These are phyloP conservation scores for Acronicta aceris DNA, from an alignment of 2,888 invertebrate genomes.

Conservation along the genomic window DNA sequence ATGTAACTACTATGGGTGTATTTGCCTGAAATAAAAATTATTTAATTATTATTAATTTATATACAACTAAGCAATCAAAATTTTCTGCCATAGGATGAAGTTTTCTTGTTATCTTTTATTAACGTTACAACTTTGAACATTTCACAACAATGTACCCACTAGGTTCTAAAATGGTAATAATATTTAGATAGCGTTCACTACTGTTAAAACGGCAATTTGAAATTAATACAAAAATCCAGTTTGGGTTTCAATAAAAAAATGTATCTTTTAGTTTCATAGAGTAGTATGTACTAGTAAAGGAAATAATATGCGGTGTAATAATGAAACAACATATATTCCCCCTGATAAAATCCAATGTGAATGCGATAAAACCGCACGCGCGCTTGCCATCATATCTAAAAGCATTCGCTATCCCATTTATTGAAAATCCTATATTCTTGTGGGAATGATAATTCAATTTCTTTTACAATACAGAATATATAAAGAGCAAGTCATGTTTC, in stretches of 20 bases:
- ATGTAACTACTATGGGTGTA: too few species aligned
- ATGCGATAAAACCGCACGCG: conserved; percentile 52
- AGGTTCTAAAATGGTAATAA: conserved; percentile 37
- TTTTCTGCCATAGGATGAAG: conserved; percentile 18
- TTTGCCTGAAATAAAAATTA: too few species aligned
- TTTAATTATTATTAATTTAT: too few species aligned
- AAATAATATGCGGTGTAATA: conserved; percentile 47
- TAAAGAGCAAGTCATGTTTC: conserved; percentile 53
- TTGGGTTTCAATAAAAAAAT: too few species aligned
- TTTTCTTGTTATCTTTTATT: conserved; percentile 44
- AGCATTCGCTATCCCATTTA: conserved; percentile 48
- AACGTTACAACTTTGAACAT: conserved; percentile 28
- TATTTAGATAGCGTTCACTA: conserved; percentile 9
- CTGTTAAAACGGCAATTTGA: conserved; percentile 17
- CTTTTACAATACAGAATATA: conserved; percentile 52
- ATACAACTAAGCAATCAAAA: too few species aligned
- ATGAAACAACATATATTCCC: conserved; percentile 44
- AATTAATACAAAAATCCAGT: conserved; percentile 17
- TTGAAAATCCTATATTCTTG: conserved; percentile 53
- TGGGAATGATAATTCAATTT: conserved; percentile 53
- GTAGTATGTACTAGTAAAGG: conserved; percentile 17
- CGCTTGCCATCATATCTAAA: conserved; percentile 37
- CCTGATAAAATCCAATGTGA: conserved; percentile 40
- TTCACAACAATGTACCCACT: conserved; percentile 14
- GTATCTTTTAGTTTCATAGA: neutral